Base-by-base conservation (phyloP, 2,888 invertebrate genomes). In the Drosophila meridionalis region DNA sequence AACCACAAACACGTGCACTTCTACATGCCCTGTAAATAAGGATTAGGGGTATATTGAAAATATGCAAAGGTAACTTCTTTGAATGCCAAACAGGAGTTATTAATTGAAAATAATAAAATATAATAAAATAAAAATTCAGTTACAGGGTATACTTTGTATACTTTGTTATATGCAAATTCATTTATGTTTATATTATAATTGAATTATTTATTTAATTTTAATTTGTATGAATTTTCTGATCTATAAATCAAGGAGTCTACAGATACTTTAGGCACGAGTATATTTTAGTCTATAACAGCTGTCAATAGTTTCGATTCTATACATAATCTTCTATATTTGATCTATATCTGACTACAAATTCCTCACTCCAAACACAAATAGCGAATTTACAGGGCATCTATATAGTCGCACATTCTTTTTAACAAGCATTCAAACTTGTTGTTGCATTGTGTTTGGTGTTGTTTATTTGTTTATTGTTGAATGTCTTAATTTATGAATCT, bases 401-500 rank as follows among this genome's bases (percentile, higher is more conserved):
- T 1, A 0, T 5, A 50, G 68, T 50, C 26, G 26, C 6, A 3
- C 30, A n/a, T 0, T 0, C 0, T 7, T 3, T 6, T 14, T 3
- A n/a, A 2, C 7, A 30, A 4, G 12, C 12, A 32, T 14, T 14
- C 20, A 12, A 34, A 30, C 57, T 69, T 69, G 67, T 57, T 78
- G 81, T 76, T 72, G 72, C 73, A 52, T 58, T 73, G 69, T 75
- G 40, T 64, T 67, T 56, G 59, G 36, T 50, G 58, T 77, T 76
- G 69, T 83, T 86, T 79, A 76, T 83, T 86, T 90, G 78, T 83
- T 86, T 85, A 85, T 85, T 85, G 85, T 90, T 86, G 90, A 73
- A 88, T 88, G 85, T 88, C 90, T 86, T 90, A 90, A 86, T 89
- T 89, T 88, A 89, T 89, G 87, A 90, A 76, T 69, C 89, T 84